Evolutionary conservation across 2,888 invertebrate genomes (phyloP), one percentile per base, ranked within the genome.

Genomic region (Temnothorax rugatulus): DNA sequence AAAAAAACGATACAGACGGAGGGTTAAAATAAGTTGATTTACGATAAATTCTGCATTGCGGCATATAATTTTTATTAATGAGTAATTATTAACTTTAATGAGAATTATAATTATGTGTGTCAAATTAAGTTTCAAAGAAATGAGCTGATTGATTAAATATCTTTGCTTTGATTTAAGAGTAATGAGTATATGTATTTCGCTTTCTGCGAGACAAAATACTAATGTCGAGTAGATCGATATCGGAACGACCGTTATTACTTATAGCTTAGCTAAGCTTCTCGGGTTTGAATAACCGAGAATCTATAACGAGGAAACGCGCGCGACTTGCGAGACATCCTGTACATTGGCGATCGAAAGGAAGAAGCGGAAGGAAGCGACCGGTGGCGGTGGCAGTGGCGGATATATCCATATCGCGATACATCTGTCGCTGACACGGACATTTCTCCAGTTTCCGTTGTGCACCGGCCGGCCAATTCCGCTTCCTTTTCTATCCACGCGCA

Each of bases 371-470:
- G 84, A 75, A 74, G 83, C 85, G 84, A 87, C 63, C 76, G 82
- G 77, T 86, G 77, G 63, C 41, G n/a, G 21, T 50, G 25, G 25
- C 52, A 86, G 86, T n/a, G n/a, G n/a, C n/a, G n/a, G n/a, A n/a
- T n/a, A 81, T 84, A 86, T 85, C 79, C 87, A 85, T 87, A 89
- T 89, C 90, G 76, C 85, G 79, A 87, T 85, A 84, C 84, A 85
- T 85, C 81, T 84, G 81, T 81, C 69, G 81, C 59, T 81, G 85
- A 84, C 75, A 81, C 64, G 83, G 21, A 81, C 69, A 61, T 85
- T 85, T 81, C 86, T 73, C 69, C 44, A 79, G 79, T 81, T 68
- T 74, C 81, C 73, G 74, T 81, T 81, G 59, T 52, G 63, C 52
- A 50, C 50, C 38, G 44, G 21, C 63, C 57, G 79, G 25, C 57